Evolutionary conservation across 2,113 vertebrate species (phyloP).

Genomic region (Prunella fulvescens): DNA sequence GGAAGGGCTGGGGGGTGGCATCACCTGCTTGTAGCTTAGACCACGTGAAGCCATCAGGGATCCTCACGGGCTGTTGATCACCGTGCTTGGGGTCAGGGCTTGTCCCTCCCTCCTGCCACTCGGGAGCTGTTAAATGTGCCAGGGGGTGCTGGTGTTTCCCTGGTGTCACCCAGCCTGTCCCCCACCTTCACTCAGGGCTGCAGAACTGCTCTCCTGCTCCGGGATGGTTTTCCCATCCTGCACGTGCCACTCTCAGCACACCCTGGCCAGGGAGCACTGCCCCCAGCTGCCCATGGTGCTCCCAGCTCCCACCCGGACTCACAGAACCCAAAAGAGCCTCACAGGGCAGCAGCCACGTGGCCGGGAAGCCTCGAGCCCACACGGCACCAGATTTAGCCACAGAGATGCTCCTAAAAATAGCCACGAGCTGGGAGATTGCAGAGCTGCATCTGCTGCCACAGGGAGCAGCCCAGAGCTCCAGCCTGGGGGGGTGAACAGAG

Average conservation of each 20-base stretch:
- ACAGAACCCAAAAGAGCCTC: rapidly evolving
- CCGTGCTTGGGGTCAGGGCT: not conserved
- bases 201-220: not conserved
- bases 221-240: not conserved
- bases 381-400: not conserved
- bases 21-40: no score
- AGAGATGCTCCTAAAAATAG: not conserved
- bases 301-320: rapidly evolving
- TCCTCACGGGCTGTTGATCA: not conserved
- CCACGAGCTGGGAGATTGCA: not conserved
- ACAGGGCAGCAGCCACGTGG: not conserved
- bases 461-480: not conserved
- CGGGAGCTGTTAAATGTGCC: rapidly evolving
- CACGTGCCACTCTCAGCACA: not conserved
- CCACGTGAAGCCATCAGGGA: not conserved
- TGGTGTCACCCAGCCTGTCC: not conserved
- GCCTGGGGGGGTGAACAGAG: rapidly evolving
- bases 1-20: not conserved
- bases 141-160: not conserved
- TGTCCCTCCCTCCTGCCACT: not conserved
- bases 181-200: rapidly evolving
- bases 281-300: rapidly evolving
- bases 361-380: not conserved
- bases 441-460: not conserved
- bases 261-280: not conserved